These are phyloP conservation scores for Chloroclysta siterata DNA, from an alignment of 2,888 invertebrate species.

Conservation along the genomic window DNA sequence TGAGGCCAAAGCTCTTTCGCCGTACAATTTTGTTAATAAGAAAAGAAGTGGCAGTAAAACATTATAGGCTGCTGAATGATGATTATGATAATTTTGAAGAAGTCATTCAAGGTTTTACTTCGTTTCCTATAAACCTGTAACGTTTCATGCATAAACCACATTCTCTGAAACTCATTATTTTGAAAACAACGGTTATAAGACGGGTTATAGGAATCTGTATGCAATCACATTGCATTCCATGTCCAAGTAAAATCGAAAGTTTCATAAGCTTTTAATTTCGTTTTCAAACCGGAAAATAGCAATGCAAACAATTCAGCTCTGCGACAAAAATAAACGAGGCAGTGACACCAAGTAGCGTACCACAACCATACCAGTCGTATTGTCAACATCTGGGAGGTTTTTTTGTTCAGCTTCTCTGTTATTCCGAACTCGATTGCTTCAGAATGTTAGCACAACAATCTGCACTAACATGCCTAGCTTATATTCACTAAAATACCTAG, in stretches of 20 bases:
- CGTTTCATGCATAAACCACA: constrained; percentile 5
- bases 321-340: constrained; percentile 31
- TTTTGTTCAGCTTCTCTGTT: constrained; percentile 6
- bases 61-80: too few relatives aligned
- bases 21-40: too few relatives aligned
- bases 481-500: neutral
- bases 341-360: constrained; percentile 23
- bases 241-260: constrained; percentile 28
- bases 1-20: too few relatives aligned
- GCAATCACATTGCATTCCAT: constrained; percentile 26
- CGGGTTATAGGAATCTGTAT: constrained; percentile 16
- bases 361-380: constrained; percentile 20
- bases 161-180: constrained; percentile 13
- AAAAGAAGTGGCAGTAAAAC: too few relatives aligned
- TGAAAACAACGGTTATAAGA: constrained; percentile 15
- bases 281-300: constrained; percentile 33
- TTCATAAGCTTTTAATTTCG: constrained; percentile 28
- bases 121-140: neutral
- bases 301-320: constrained; percentile 29
- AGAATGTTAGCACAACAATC: neutral
- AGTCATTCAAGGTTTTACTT: too few relatives aligned
- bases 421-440: constrained; percentile 7
- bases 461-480: neutral
- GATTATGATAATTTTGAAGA: too few relatives aligned
- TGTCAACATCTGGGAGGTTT: constrained; percentile 29